Percentiles rank a stretch among this genome's conserved stretches.
phyloP scores from a whole-genome alignment of 2,888 invertebrate genomes.

The Nomada goodeniana region DNA sequence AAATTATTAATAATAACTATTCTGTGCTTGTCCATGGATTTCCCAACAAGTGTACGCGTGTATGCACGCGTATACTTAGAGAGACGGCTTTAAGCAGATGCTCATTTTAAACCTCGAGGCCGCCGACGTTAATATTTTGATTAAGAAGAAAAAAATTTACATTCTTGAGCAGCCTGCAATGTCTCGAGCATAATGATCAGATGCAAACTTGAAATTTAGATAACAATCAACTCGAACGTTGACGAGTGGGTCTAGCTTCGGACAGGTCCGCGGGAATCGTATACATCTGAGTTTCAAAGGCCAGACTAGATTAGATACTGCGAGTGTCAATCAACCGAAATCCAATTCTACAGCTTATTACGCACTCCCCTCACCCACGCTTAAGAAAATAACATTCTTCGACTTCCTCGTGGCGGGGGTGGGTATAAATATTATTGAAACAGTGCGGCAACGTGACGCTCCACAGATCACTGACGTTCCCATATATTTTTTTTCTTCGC shows the following conservation, averaged over 20 bases:
- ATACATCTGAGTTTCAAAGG: not conserved
- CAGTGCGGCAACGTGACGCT: constrained; percentile 40
- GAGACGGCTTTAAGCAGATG: too few relatives aligned
- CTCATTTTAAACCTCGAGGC: too few relatives aligned
- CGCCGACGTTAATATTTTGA: too few relatives aligned
- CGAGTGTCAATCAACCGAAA: constrained; percentile 29
- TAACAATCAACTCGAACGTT: not conserved
- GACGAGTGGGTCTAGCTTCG: constrained; percentile 1
- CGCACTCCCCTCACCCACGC: constrained; percentile 37
- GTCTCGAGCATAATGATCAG: not conserved
- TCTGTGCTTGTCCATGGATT: too few relatives aligned
- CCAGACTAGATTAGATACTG: constrained; percentile 13
- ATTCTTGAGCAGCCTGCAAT: not conserved
- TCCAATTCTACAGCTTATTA: constrained; percentile 16
- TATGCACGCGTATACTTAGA: too few relatives aligned
- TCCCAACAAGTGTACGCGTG: too few relatives aligned
- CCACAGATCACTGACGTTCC: constrained; percentile 45
- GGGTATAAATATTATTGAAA: constrained; percentile 57
- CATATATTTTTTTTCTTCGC: constrained; percentile 24
- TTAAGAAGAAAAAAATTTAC: too few relatives aligned
- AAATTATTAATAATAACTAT: too few relatives aligned
- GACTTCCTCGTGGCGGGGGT: constrained; percentile 17
- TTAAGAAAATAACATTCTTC: constrained; percentile 45
- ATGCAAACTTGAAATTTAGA: not conserved
- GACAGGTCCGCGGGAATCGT: not conserved